Conservation (phyloP, 2,888 invertebrate genomes). For the Holacanthella duospinosa region DNA sequence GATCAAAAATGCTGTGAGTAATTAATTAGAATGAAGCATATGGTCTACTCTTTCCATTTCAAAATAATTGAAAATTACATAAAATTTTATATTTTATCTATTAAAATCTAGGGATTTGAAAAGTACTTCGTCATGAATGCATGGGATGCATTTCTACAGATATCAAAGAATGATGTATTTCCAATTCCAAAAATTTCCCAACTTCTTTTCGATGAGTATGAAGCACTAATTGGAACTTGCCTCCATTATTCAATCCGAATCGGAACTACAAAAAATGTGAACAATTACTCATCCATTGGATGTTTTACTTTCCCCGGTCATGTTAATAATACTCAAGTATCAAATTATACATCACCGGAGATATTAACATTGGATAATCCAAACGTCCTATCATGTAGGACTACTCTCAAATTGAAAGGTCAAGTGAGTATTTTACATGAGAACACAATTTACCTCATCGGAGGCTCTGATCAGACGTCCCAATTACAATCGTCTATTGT, state of each 20-base stretch:
- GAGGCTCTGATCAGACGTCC: neutral
- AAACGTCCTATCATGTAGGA: neutral
- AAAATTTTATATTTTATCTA: slow-evolving; percentile 7
- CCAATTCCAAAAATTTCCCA: slow-evolving; percentile 22
- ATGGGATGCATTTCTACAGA: slow-evolving; percentile 29
- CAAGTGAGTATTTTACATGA: neutral
- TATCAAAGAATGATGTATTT: slow-evolving; percentile 18
- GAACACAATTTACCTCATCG: neutral
- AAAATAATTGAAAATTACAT: neutral
- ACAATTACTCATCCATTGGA: neutral
- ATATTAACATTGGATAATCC: neutral
- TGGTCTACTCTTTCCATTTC: neutral
- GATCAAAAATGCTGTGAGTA: slow-evolving; percentile 21
- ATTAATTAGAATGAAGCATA: too few relatives aligned
- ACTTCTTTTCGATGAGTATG: slow-evolving; percentile 35
- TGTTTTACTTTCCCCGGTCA: too few relatives aligned
- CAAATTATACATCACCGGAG: neutral
- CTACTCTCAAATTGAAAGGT: neutral
- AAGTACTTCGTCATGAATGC: slow-evolving; percentile 20
- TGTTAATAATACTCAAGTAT: too few relatives aligned
- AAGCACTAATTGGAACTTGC: slow-evolving; percentile 31
- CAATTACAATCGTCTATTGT: neutral
- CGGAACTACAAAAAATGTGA: slow-evolving; percentile 9
- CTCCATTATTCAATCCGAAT: slow-evolving; percentile 33
- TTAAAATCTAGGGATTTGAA: neutral